phyloP scores from a whole-genome alignment of 2,797 vertebrate genomes.

The Schizopygopsis malacanthus region DNA sequence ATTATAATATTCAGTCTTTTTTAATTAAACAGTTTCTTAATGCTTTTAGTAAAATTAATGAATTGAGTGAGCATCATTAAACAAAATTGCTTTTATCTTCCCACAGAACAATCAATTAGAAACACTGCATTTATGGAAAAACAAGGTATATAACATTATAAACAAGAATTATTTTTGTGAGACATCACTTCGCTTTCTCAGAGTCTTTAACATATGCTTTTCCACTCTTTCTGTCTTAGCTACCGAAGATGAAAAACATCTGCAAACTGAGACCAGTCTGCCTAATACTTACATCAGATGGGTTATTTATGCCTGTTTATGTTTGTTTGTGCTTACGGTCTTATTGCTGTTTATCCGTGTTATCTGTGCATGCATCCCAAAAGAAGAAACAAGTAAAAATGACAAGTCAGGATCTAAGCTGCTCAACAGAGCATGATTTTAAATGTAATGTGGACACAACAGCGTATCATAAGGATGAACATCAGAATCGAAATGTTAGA shows the following conservation, averaged over 20 bases:
- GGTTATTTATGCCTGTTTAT: background rate
- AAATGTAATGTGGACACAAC: background rate
- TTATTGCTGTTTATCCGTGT: background rate
- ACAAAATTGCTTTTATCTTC: background rate
- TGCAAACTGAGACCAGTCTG: background rate
- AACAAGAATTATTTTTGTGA: background rate
- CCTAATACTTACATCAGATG: background rate
- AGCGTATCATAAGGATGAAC: background rate
- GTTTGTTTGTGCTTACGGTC: background rate
- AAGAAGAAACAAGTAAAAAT: background rate
- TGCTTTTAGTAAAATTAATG: background rate
- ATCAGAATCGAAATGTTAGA: background rate
- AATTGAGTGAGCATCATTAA: background rate
- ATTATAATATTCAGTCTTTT: background rate
- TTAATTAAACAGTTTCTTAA: background rate
- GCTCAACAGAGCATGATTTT: background rate
- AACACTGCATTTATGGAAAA: background rate
- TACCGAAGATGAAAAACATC: background rate
- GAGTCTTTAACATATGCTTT: background rate
- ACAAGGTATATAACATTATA: background rate
- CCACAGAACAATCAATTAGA: background rate
- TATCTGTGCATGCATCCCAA: rapidly evolving
- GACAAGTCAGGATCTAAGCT: background rate
- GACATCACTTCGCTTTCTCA: background rate
- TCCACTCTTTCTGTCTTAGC: background rate